Percentiles rank a stretch among this genome's conserved stretches.
These are phyloP conservation scores for Camelus dromedarius DNA, from an alignment of 2,113 vertebrate genomes.

Conservation along the genomic window DNA sequence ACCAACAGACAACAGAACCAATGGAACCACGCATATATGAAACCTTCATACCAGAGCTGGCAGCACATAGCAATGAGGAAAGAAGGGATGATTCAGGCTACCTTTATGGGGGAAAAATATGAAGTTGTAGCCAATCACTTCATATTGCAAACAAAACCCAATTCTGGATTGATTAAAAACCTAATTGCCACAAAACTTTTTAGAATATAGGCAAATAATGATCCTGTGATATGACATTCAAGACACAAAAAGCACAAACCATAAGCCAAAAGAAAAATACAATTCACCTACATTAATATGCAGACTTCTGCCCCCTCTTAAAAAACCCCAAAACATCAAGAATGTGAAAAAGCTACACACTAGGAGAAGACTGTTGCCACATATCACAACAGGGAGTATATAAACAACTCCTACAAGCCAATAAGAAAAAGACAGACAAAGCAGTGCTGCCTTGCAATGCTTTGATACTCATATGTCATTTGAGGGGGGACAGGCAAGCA, in stretches of 20 bases:
- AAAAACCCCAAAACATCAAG: neutral
- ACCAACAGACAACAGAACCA: neutral
- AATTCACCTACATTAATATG: neutral
- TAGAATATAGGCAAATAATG: neutral
- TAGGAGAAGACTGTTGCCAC: neutral
- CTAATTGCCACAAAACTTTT: neutral
- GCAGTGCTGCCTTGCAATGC: neutral
- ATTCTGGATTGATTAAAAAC: neutral
- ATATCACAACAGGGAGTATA: neutral
- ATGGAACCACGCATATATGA: neutral
- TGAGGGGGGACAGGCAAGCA: fast-evolving
- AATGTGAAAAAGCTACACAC: neutral
- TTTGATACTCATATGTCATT: neutral
- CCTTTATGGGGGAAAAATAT: neutral
- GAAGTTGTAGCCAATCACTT: neutral
- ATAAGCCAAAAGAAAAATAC: neutral
- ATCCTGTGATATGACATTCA: neutral
- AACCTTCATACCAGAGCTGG: neutral
- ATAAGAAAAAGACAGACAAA: neutral
- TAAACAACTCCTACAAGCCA: neutral
- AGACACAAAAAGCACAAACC: neutral
- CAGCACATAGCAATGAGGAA: neutral
- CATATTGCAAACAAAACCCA: neutral
- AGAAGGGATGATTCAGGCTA: neutral
- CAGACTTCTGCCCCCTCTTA: neutral